Conservation (phyloP, 2,888 invertebrate species). For the Tolmerus cingulatus region DNA sequence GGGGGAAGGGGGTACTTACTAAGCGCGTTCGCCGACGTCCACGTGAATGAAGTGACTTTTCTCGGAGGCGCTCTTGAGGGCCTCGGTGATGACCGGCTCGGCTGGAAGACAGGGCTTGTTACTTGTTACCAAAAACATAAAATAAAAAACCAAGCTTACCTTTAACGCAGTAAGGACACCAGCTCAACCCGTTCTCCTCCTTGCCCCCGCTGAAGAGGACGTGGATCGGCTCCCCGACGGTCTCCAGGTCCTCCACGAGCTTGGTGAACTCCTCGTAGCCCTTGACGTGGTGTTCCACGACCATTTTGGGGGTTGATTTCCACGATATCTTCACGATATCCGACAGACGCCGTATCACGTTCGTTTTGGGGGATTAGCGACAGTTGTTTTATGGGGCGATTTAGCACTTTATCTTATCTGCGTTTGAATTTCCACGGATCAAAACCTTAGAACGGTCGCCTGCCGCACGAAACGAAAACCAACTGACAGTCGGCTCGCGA, state of each 20-base stretch:
- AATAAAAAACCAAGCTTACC: conserved; percentile 66
- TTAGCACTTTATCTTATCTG: conserved; percentile 1
- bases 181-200: conserved; percentile 73
- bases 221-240: conserved; percentile 58
- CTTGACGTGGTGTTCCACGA: conserved; percentile 61
- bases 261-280: conserved; percentile 63
- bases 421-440: too few species aligned
- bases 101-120: conserved; percentile 65
- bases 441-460: neutral
- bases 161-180: conserved; percentile 89
- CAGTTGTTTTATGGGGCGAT: neutral
- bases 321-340: conserved; percentile 50
- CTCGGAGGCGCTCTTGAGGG: conserved; percentile 69
- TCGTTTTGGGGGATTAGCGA: conserved; percentile 42
- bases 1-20: conserved; percentile 71
- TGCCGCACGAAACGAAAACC: neutral
- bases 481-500: neutral
- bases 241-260: conserved; percentile 60
- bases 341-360: conserved; percentile 41
- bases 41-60: conserved; percentile 76
- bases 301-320: conserved; percentile 55
- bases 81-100: conserved; percentile 77
- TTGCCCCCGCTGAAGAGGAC: conserved; percentile 63
- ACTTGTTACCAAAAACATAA: conserved; percentile 18
- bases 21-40: conserved; percentile 78